Percentiles rank a stretch among this genome's conserved stretches.
Evolutionary conservation across 2,113 vertebrate species (phyloP).

Genomic region (Melanotaenia duboulayi): DNA sequence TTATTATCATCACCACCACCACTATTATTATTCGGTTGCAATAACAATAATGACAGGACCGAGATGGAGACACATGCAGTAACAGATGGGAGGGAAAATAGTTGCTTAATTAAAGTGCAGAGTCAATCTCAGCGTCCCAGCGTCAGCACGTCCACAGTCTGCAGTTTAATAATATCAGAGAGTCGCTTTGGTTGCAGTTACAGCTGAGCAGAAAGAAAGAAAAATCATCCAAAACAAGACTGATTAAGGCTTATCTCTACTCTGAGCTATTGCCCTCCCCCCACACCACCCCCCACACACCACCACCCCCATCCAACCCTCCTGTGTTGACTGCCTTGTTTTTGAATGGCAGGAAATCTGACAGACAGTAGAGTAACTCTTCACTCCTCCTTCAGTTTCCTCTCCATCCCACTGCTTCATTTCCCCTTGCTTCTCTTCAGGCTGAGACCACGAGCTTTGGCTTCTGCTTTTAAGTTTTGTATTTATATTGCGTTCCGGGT

Average conservation of each 20-base stretch:
- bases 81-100: slow-evolving; percentile 80
- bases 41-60: background rate
- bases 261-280: slow-evolving; percentile 2
- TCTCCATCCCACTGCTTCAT: slow-evolving; percentile 41
- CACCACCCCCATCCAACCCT: background rate
- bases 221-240: slow-evolving; percentile 56
- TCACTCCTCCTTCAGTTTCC: slow-evolving; percentile 55
- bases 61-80: slow-evolving; percentile 41
- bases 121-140: slow-evolving; percentile 73
- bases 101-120: slow-evolving; percentile 78
- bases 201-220: slow-evolving; percentile 49
- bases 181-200: slow-evolving; percentile 77
- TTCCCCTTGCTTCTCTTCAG: slow-evolving; percentile 60
- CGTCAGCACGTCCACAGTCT: slow-evolving; percentile 69
- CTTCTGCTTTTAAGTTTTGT: slow-evolving; percentile 44
- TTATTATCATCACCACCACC: slow-evolving; percentile 1
- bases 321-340: slow-evolving; percentile 39
- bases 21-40: slow-evolving; percentile 1
- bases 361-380: slow-evolving; percentile 58
- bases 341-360: slow-evolving; percentile 70
- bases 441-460: slow-evolving; percentile 62
- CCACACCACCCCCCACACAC: background rate
- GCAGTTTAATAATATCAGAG: slow-evolving; percentile 74
- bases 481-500: slow-evolving; percentile 50
- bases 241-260: slow-evolving; percentile 60